These are phyloP conservation scores for Phlogophora meticulosa DNA, from an alignment of 2,888 invertebrate species.

Conservation along the genomic window DNA sequence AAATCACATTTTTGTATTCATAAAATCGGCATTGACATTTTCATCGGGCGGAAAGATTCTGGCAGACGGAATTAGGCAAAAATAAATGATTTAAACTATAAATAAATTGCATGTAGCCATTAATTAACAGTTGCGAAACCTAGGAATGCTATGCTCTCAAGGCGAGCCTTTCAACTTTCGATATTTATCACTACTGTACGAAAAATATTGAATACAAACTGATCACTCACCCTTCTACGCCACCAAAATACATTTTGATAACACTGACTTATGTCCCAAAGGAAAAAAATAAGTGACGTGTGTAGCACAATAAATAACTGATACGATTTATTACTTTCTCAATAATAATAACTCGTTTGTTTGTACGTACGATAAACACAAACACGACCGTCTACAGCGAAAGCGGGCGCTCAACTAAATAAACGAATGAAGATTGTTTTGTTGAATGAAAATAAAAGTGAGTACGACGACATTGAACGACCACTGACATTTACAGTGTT, in stretches of 20 bases:
- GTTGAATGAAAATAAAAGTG: conserved; percentile 17
- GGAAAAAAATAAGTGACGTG: conserved; percentile 28
- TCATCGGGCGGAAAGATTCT: conserved; percentile 38
- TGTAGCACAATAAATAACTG: conserved; percentile 58
- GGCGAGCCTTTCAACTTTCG: conserved; percentile 87
- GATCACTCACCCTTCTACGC: conserved; percentile 85
- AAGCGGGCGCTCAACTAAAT: conserved; percentile 74
- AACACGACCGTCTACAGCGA: conserved; percentile 66
- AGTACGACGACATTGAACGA: conserved; percentile 17
- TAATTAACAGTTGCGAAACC: conserved; percentile 67
- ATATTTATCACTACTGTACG: conserved; percentile 54
- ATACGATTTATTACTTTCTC: conserved; percentile 64
- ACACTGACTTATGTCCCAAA: conserved; percentile 49
- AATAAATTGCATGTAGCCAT: conserved; percentile 22
- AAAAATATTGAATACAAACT: conserved; percentile 44
- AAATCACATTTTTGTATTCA: conserved; percentile 48
- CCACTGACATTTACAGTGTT: conserved; percentile 32
- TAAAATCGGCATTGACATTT: conserved; percentile 73
- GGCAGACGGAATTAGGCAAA: conserved; percentile 33
- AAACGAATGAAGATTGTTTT: conserved; percentile 38
- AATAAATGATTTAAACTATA: conserved; percentile 16
- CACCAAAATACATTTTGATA: conserved; percentile 81
- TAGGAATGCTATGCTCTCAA: conserved; percentile 78
- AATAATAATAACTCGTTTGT: conserved; percentile 47
- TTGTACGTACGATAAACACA: not conserved